Evolutionary conservation across 2,113 vertebrate species (phyloP).

Genomic region (Xiphophorus hellerii): DNA sequence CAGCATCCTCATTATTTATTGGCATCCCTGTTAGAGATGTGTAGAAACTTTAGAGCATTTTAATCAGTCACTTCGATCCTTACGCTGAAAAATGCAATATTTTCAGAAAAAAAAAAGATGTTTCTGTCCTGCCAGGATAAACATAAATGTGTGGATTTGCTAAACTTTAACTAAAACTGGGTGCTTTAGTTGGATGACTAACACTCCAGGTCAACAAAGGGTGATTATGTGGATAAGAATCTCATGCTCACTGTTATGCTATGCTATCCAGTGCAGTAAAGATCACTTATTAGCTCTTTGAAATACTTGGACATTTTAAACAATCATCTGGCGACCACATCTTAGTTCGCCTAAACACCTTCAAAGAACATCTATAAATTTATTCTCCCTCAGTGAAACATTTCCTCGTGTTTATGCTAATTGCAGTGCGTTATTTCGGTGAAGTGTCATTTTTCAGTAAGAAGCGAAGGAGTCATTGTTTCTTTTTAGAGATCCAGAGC

Average conservation of each 20-base stretch:
- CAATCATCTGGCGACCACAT: neutral
- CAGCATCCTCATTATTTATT: no score
- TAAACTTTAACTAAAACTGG: neutral
- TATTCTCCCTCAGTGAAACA: neutral
- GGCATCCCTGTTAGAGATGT: no score
- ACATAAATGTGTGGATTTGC: neutral
- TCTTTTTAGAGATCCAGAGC: slow-evolving; percentile 82
- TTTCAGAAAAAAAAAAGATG: neutral
- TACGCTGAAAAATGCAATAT: neutral
- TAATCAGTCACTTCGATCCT: neutral
- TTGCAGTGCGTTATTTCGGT: neutral
- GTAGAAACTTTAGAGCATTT: no score
- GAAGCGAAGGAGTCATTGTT: slow-evolving; percentile 1
- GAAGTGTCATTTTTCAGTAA: neutral
- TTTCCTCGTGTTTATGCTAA: neutral
- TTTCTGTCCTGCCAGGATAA: neutral
- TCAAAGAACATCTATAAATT: neutral
- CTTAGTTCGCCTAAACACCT: neutral
- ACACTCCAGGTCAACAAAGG: neutral
- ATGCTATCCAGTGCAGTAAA: neutral
- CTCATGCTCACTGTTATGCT: neutral
- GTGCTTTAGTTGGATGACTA: neutral
- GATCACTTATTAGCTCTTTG: neutral
- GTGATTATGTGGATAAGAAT: neutral
- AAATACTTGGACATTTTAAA: neutral